These are phyloP conservation scores for Pelobates cultripes DNA, from an alignment of 2,797 vertebrate genomes.

Conservation along the genomic window DNA sequence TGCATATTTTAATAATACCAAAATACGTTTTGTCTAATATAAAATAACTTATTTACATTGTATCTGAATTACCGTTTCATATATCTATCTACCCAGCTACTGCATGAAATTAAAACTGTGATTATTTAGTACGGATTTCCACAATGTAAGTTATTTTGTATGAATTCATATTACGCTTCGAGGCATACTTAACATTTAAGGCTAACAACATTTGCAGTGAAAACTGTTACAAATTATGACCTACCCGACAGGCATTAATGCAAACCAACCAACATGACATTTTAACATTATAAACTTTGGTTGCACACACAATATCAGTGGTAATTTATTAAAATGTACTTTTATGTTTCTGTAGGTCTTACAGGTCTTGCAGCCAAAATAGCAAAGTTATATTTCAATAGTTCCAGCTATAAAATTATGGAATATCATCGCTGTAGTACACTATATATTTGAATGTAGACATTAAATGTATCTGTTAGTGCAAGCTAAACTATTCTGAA, in stretches of 20 bases:
- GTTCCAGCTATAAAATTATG: too few species aligned
- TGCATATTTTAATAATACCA: too few species aligned
- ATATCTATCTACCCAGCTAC: not conserved
- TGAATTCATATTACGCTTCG: slow-evolving; percentile 22
- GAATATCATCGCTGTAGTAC: too few species aligned
- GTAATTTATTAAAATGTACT: slow-evolving; percentile 1
- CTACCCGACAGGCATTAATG: slow-evolving; percentile 41
- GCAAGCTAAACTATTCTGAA: too few species aligned
- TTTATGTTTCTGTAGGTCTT: not conserved
- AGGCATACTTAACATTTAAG: slow-evolving; percentile 50
- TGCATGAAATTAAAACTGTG: not conserved
- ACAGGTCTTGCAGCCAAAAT: not conserved
- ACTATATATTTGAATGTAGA: too few species aligned
- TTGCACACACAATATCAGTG: not conserved
- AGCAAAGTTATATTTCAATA: not conserved
- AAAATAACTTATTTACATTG: too few species aligned
- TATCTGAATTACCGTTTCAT: too few species aligned
- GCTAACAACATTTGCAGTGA: slow-evolving; percentile 32
- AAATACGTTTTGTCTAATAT: too few species aligned
- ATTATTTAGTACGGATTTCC: slow-evolving; percentile 9
- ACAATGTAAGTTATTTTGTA: slow-evolving; percentile 18
- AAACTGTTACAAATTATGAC: slow-evolving; percentile 33
- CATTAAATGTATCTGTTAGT: too few species aligned
- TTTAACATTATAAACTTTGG: slow-evolving; percentile 29
- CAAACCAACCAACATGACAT: slow-evolving; percentile 31